Conservation (phyloP, 2,113 vertebrate species). For the Rattus norvegicus region GRCr8 NC_086036.1:13493001-13493500, state of each 20-base stretch:
- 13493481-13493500: neutral
- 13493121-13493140: neutral
- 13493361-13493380: slow-evolving; percentile 20
- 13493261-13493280: neutral
- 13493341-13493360: neutral
- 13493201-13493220: neutral
- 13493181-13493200: neutral
- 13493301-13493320: neutral
- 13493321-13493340: slow-evolving; percentile 1
- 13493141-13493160: neutral
- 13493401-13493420: neutral
- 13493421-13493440: neutral
- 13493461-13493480: neutral
- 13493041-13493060: neutral
- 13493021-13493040: neutral
- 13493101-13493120: neutral
- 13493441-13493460: neutral
- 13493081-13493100: neutral
- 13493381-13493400: neutral
- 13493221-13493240: neutral
- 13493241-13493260: neutral
- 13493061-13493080: neutral
- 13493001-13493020: neutral
- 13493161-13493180: neutral
- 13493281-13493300: neutral